Evolutionary conservation across 2,797 vertebrate species (phyloP).

Genomic region (Hyperoplus immaculatus): DNA sequence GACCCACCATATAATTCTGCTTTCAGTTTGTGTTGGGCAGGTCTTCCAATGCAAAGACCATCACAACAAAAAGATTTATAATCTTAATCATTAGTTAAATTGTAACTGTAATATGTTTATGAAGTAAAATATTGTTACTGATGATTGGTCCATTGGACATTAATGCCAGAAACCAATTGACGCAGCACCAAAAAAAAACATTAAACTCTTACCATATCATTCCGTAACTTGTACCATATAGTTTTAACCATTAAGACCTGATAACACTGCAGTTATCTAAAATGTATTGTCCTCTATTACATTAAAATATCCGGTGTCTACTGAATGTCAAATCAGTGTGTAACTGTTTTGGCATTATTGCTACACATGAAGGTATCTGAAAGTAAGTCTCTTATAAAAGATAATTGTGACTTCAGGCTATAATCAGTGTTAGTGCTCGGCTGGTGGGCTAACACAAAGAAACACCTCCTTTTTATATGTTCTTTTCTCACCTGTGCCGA

Average conservation of each 20-base stretch:
- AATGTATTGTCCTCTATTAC: not conserved
- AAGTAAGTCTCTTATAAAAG: slow-evolving; percentile 27
- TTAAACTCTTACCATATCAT: not conserved
- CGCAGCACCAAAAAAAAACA: not conserved
- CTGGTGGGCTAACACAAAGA: slow-evolving; percentile 19
- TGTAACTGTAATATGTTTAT: no score
- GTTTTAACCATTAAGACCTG: no score
- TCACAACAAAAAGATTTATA: not conserved
- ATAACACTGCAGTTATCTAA: not conserved
- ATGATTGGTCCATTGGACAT: not conserved
- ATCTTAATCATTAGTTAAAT: no score
- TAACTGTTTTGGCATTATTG: slow-evolving; percentile 9
- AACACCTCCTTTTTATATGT: slow-evolving; percentile 11
- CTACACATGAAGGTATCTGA: slow-evolving; percentile 29
- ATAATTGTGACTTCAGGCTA: not conserved
- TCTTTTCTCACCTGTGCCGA: slow-evolving; percentile 14
- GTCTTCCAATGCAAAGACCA: not conserved
- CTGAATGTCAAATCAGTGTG: not conserved
- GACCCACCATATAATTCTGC: not conserved
- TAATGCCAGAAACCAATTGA: not conserved
- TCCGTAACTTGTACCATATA: not conserved
- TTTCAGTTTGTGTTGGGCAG: not conserved
- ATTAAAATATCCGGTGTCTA: not conserved
- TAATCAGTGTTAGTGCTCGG: slow-evolving; percentile 25
- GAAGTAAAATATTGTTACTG: not conserved